These are phyloP conservation scores for Cynopterus sphinx DNA, from an alignment of 2,797 vertebrate species.

Conservation along the genomic window DNA sequence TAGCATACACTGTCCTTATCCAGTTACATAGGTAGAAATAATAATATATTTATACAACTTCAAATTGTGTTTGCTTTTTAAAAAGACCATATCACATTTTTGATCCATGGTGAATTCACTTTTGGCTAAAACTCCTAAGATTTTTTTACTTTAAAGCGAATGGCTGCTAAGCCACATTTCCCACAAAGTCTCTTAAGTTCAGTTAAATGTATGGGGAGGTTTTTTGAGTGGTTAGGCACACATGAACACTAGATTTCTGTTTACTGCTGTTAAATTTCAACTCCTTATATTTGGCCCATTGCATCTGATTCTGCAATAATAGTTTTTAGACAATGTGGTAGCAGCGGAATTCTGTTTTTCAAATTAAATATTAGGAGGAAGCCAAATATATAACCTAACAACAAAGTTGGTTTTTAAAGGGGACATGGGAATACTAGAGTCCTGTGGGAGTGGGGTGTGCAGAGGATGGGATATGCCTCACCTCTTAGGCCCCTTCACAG, in stretches of 20 bases:
- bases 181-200: background rate
- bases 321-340: background rate
- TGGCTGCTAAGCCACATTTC: background rate
- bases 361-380: background rate
- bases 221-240: background rate
- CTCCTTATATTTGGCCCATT: background rate
- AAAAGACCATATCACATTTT: background rate
- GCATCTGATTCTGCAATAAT: background rate
- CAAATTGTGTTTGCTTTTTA: background rate
- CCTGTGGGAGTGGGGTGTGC: fast-evolving
- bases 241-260: background rate
- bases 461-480: background rate
- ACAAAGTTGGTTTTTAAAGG: background rate
- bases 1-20: background rate
- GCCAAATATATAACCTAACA: background rate
- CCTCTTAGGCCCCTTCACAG: background rate
- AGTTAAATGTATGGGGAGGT: background rate
- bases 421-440: background rate
- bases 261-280: background rate
- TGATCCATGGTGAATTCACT: background rate
- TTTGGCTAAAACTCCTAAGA: background rate
- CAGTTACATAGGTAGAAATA: background rate
- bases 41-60: background rate
- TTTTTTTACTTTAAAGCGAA: background rate
- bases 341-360: background rate